Conservation (phyloP, 2,797 vertebrate species). For the Miichthys miiuy region DNA sequence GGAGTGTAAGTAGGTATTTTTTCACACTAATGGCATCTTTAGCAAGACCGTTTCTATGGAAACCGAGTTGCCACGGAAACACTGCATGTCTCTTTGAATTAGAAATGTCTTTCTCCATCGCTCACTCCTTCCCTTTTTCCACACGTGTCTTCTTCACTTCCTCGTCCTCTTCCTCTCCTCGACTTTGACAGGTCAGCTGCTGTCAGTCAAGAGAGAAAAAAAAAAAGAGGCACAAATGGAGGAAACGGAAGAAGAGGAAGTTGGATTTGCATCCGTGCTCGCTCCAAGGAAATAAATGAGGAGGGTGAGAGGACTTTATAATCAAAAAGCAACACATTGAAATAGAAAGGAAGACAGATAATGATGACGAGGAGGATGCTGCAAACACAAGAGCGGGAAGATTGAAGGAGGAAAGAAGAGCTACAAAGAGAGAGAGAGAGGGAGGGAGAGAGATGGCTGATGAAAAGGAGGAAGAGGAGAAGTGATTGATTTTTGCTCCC, state of each 20-base stretch:
- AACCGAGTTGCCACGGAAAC: conserved; percentile 95
- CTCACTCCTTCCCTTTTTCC: conserved; percentile 57
- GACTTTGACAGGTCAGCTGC: conserved; percentile 81
- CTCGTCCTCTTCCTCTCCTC: conserved; percentile 45
- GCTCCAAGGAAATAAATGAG: conserved; percentile 16
- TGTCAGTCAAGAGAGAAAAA: conserved; percentile 75
- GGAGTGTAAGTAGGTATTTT: conserved; percentile 81
- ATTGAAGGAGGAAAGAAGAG: conserved; percentile 59
- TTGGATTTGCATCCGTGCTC: conserved; percentile 46
- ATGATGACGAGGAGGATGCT: conserved; percentile 60
- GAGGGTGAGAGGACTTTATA: conserved; percentile 31
- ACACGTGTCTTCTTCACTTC: conserved; percentile 48
- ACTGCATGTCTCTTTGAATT: conserved; percentile 94
- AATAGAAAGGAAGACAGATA: conserved; percentile 66
- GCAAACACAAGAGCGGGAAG: conserved; percentile 50
- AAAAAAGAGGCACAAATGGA: conserved; percentile 50
- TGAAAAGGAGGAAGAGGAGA: conserved; percentile 67
- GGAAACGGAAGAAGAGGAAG: conserved; percentile 27
- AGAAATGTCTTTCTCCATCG: conserved; percentile 89
- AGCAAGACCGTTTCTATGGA: conserved; percentile 86
- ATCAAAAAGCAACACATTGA: conserved; percentile 63
- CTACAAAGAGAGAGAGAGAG: conserved; percentile 49
- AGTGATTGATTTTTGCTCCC: conserved; percentile 78
- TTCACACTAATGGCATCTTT: conserved; percentile 89
- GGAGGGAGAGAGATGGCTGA: conserved; percentile 47